Percentiles rank a stretch among this genome's conserved stretches.
These are phyloP conservation scores for Alitta virens DNA, from an alignment of 2,888 invertebrate genomes.

Conservation along the genomic window DNA sequence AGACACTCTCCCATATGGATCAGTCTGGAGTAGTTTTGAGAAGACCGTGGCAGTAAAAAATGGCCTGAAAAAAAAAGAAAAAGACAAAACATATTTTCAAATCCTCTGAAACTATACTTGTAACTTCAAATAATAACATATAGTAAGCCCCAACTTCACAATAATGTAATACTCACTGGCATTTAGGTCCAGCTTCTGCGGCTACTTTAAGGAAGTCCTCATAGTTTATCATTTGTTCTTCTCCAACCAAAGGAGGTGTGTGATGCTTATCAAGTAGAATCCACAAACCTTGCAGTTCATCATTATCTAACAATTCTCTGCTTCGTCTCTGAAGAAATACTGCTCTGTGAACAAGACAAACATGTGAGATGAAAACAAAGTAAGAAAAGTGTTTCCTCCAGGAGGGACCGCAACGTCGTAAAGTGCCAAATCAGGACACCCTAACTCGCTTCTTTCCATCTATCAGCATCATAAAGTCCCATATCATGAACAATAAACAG, in stretches of 20 bases:
- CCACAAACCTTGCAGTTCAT: slow-evolving; percentile 79
- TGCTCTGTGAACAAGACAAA: slow-evolving; percentile 68
- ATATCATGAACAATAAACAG: too few relatives aligned
- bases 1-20: slow-evolving; percentile 81
- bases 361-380: too few relatives aligned
- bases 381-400: too few relatives aligned
- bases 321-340: slow-evolving; percentile 83
- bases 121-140: too few relatives aligned
- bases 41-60: slow-evolving; percentile 86
- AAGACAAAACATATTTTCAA: too few relatives aligned
- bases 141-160: too few relatives aligned
- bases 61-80: slow-evolving; percentile 58
- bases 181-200: slow-evolving; percentile 73
- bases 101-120: too few relatives aligned
- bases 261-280: slow-evolving; percentile 78
- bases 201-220: slow-evolving; percentile 79
- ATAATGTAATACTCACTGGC: slow-evolving; percentile 61
- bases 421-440: too few relatives aligned
- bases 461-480: too few relatives aligned
- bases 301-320: slow-evolving; percentile 79
- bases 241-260: slow-evolving; percentile 70
- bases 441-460: too few relatives aligned
- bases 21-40: slow-evolving; percentile 81
- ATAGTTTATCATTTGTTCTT: slow-evolving; percentile 83
- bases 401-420: too few relatives aligned